Conservation (phyloP, 2,113 vertebrate species). For the Alouatta palliata region DNA sequence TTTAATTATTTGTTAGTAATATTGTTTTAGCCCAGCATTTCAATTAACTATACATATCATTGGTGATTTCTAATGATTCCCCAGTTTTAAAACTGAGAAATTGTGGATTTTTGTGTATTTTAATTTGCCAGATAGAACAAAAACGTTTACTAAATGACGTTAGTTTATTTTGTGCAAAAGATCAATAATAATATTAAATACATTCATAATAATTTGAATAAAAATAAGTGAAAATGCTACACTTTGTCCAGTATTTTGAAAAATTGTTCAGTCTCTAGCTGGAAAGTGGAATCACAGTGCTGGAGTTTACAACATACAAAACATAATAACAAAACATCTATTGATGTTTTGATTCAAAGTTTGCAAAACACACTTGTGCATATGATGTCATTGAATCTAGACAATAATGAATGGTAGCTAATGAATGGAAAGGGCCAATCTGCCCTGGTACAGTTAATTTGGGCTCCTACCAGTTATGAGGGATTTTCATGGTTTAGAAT, state of each 20-base stretch:
- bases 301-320: neutral
- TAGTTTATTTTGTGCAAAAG: neutral
- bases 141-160: neutral
- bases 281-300: neutral
- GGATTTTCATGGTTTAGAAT: neutral
- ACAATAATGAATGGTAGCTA: neutral
- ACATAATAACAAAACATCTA: neutral
- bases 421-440: neutral
- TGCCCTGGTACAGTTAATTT: neutral
- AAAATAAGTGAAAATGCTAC: neutral
- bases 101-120: neutral
- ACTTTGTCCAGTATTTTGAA: neutral
- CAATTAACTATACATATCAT: slow-evolving; percentile 51
- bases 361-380: neutral
- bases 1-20: slow-evolving; percentile 59
- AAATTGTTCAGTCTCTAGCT: neutral
- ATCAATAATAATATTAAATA: neutral
- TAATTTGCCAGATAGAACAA: neutral
- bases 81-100: slow-evolving; percentile 50
- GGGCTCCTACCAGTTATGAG: fast-evolving
- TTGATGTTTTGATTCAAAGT: neutral
- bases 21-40: slow-evolving; percentile 62
- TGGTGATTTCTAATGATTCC: slow-evolving; percentile 46
- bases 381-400: neutral
- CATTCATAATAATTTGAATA: neutral